Conservation (phyloP, 2,888 invertebrate species). For the Folsomia manolachei region DNA sequence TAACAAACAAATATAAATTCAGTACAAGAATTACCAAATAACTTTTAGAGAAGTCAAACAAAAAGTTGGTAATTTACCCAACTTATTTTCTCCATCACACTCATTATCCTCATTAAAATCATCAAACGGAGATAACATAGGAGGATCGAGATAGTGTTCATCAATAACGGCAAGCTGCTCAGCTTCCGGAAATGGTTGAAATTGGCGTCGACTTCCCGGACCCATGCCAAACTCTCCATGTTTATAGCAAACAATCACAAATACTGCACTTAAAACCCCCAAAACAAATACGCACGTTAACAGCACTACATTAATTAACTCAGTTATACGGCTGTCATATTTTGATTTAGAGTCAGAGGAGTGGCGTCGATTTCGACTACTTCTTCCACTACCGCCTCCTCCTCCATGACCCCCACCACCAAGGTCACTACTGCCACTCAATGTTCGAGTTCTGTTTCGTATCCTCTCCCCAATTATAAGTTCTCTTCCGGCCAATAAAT, state of each 20-base stretch:
- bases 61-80: constrained; percentile 32
- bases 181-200: constrained; percentile 44
- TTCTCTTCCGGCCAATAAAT: constrained; percentile 17
- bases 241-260: constrained; percentile 36
- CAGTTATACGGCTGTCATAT: neutral
- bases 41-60: too few species aligned
- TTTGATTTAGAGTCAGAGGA: neutral
- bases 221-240: constrained; percentile 6
- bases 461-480: constrained; percentile 7
- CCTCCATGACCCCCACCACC: neutral
- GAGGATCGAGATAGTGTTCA: constrained; percentile 33
- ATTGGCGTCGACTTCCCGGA: constrained; percentile 16
- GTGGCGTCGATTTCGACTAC: neutral
- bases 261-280: constrained; percentile 40
- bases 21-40: neutral
- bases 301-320: constrained; percentile 35
- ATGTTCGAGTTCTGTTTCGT: neutral
- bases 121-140: constrained; percentile 12
- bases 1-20: constrained; percentile 7
- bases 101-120: constrained; percentile 34
- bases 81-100: constrained; percentile 48
- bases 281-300: constrained; percentile 37
- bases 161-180: constrained; percentile 41
- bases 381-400: neutral
- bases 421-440: neutral